These are phyloP conservation scores for Latrodectus hesperus DNA, from an alignment of 2,888 invertebrate genomes.

Conservation along the genomic window DNA sequence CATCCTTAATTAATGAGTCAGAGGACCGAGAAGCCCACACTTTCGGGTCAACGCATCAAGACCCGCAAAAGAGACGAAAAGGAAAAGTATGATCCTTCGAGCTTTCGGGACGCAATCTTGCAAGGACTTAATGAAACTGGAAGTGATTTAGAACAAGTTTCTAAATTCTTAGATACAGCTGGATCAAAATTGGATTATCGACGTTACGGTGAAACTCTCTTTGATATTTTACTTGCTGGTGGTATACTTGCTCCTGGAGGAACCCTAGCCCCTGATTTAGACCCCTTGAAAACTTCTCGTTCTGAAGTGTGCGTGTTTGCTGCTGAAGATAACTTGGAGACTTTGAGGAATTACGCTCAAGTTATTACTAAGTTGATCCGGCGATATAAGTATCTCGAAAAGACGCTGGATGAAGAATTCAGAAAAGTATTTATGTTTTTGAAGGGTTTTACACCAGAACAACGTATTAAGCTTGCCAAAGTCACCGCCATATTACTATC, in stretches of 20 bases:
- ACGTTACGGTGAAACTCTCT: constrained; percentile 97
- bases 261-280: constrained; percentile 92
- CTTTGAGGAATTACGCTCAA: constrained; percentile 87
- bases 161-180: constrained; percentile 94
- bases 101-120: constrained; percentile 97
- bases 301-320: constrained; percentile 94
- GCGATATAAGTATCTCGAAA: constrained; percentile 98
- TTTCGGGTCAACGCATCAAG: constrained; percentile 99
- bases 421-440: constrained; percentile 92
- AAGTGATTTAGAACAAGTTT: constrained; percentile 95
- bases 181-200: constrained; percentile 98
- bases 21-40: constrained; percentile 99
- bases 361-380: constrained; percentile 97
- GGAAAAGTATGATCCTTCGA: constrained; percentile 99
- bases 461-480: constrained; percentile 92
- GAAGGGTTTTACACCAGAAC: constrained; percentile 92
- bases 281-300: constrained; percentile 83
- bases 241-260: constrained; percentile 94
- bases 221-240: constrained; percentile 98
- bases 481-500: constrained; percentile 96
- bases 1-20: constrained; percentile 86
- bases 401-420: constrained; percentile 98
- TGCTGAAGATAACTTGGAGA: constrained; percentile 89
- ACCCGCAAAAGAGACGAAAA: constrained; percentile 99
- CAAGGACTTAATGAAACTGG: constrained; percentile 84